Base-by-base conservation (phyloP, 1,140 invertebrate genomes). In the Muscidifurax raptorellus region DNA sequence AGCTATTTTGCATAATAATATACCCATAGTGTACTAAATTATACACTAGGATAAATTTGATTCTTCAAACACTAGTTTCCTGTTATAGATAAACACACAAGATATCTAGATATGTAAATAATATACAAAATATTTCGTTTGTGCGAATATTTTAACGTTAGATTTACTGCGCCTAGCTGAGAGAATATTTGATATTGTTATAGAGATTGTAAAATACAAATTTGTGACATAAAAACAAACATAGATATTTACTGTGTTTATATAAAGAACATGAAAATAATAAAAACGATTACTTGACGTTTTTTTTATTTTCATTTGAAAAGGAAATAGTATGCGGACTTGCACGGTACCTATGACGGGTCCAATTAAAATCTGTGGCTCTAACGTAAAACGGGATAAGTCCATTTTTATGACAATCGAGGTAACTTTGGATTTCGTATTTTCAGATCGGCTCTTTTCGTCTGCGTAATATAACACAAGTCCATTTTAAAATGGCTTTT, bases 301-400 rank as follows among this genome's bases (percentile, higher is more conserved):
- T 83, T 80, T 32, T 83, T 88, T 87, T 87, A 13, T 81, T 87
- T 89, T 18, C 18, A 59, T 18, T 59, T 59, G 22, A 59, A 7
- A 22, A 18, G 52, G 15, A 59, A 59, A 59, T 59, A 18, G 52
- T 7, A 6, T n/a, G 22, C 52, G 15, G 52, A 59, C 6, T 59
- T 59, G 22, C 22, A 59, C n/a, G 15, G 52, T n/a, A 59, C 15
- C 44, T 47, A 12, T 47, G n/a, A n/a, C n/a, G n/a, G n/a, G n/a
- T n/a, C n/a, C n/a, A n/a, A n/a, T n/a, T n/a, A n/a, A n/a, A n/a
- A n/a, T n/a, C n/a, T n/a, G n/a, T n/a, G n/a, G n/a, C n/a, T n/a
- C n/a, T n/a, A n/a, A n/a, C n/a, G n/a, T n/a, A n/a, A n/a, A n/a
- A n/a, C n/a, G n/a, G n/a, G n/a, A n/a, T n/a, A n/a, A n/a, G n/a